phyloP scores from a whole-genome alignment of 2,888 invertebrate genomes.

The Acrobasis suavella region DNA sequence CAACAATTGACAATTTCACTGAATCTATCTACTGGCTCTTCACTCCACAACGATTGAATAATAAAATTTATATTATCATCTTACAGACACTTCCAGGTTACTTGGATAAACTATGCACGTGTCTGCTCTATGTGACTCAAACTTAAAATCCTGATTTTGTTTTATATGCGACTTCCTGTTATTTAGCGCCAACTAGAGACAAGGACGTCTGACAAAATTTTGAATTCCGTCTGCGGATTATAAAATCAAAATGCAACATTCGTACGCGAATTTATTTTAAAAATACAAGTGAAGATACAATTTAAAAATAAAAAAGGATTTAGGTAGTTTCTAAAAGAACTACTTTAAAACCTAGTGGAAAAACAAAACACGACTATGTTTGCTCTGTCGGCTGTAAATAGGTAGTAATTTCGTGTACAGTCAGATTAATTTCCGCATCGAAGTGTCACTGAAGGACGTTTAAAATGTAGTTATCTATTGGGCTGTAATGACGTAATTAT shows the following conservation, averaged over 20 bases:
- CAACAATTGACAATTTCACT: too few species aligned
- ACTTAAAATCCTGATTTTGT: conserved; percentile 10
- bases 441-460: conserved; percentile 69
- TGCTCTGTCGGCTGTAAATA: conserved; percentile 32
- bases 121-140: conserved; percentile 11
- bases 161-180: conserved; percentile 26
- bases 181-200: conserved; percentile 42
- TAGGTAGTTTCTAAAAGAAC: neutral
- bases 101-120: too few species aligned
- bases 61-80: too few species aligned
- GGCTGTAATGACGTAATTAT: conserved; percentile 23
- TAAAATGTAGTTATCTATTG: conserved; percentile 46
- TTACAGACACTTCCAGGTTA: too few species aligned
- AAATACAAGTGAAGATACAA: neutral
- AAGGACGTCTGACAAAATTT: conserved; percentile 49
- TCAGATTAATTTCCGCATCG: conserved; percentile 68
- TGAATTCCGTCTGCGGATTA: conserved; percentile 1
- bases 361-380: neutral
- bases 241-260: neutral
- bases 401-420: conserved; percentile 60
- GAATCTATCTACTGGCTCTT: too few species aligned
- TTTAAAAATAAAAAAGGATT: neutral
- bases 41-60: too few species aligned
- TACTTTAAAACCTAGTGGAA: neutral
- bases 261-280: neutral